Base-by-base conservation (phyloP, 2,113 vertebrate species). In the Amia ocellicauda region DNA sequence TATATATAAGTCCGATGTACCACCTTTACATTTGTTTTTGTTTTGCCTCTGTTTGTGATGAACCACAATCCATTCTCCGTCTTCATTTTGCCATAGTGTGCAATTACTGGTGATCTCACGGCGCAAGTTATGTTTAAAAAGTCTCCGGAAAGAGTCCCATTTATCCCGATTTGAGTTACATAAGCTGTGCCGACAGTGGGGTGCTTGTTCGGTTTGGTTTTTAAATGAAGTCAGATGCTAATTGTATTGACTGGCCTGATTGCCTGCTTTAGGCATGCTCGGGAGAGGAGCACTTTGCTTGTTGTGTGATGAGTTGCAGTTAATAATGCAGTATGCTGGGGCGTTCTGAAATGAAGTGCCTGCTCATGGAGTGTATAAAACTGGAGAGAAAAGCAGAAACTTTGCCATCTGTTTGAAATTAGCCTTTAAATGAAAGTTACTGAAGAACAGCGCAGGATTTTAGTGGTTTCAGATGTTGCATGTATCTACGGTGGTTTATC, bases 161-260 rank as follows among this genome's bases (percentile, higher is more conserved):
- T 47, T 9, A 42, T 50, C 43, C 43, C 58, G 42, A 22, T n/a
- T 55, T 11, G 45, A 11, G 63, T 75, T 73, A 71, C 62, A 47
- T 69, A 68, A 71, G 63, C 29, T 53, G n/a, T 42, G 3, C 58
- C 47, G 58, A 42, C 53, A 19, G 19, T 26, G 47, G 62, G 19
- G n/a, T 40, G 26, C 1, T 11, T 68, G 61, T 70, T 69, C 22
- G 53, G 40, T 23, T 62, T 47, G 20, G 60, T 67, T 63, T 69
- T 64, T 23, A 45, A 51, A 3, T 7, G 17, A 55, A 74, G 68
- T 79, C 60, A 52, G 63, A 73, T 57, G 63, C 68, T 60, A 60
- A 69, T 75, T 75, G 41, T 86, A 88, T 87, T 81, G 85, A 86
- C 85, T 74, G 72, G 63, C 36, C 26, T 36, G 29, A 63, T 82